Base-by-base conservation (phyloP, 23 tunicate species). In the Botrylloides violaceus region DNA sequence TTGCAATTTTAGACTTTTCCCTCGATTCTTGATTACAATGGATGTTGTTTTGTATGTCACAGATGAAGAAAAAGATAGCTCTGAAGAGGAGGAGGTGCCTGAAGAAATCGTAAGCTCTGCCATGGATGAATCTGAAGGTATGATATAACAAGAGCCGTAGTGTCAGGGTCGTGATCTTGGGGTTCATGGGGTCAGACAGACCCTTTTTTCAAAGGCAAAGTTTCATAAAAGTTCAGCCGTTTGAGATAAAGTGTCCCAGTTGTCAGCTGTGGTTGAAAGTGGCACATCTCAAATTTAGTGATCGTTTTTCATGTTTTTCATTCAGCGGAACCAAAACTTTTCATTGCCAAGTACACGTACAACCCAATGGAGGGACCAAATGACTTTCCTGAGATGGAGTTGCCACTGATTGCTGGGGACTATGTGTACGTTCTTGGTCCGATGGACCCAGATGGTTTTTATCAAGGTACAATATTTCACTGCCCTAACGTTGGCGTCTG, bases 361-460 rank as follows among this genome's bases (percentile, higher is more conserved):
- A 72, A 92, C 61, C 98, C 98, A 2, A 70, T 62, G 53, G 79
- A 80, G 21, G 94, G 98, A 0, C 98, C 98, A 2, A 92, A 92
- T 47, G 86, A 80, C 31, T 43, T 60, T 71, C 98, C 98, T 18
- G 94, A 92, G 37, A 70, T 68, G 18, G 98, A 92, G 58, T 81
- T 92, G 7, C 75, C 79, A 18, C 72, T 92, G 27, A 72, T 57
- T 19, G 93, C 93, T 36, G 98, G 98, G 5, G 98, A 92, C 49
- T 85, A 71, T 34, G 82, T 92, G 15, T 92, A 92, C 60, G 88
- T 92, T 6, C 50, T 63, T 47, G 93, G 94, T 35, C 27, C 57
- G 2, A 74, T 86, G 80, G 98, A 92, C 36, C 82, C 75, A 25
- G 98, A 92, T 76, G 98, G 92, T 5, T 92, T 92, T 49, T 92